Evolutionary conservation across 2,888 invertebrate genomes (phyloP), one percentile per base, ranked within the genome.

Genomic region (Stegophylla sp.): DNA sequence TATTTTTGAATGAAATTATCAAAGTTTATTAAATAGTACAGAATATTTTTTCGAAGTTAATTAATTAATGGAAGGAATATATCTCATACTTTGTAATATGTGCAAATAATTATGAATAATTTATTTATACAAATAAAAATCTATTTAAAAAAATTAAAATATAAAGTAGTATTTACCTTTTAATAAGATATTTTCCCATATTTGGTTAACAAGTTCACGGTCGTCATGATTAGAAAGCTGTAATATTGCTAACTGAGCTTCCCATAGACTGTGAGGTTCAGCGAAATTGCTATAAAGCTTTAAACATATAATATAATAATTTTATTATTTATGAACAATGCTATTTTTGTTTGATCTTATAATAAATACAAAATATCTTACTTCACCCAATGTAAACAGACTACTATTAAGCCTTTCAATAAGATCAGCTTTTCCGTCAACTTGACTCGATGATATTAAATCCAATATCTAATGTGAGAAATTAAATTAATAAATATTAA

Each of bases 151-250:
- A 34, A 5, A 34, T 34, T 5, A 3, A 34, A 34, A 5, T 34
- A 34, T 34, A 34, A 17, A 53, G 3, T 43, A 17, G 10, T 23
- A 71, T 51, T 63, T 85, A 87, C 88, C 88, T 83, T 87, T 86
- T 75, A 89, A 88, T 82, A 93, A 89, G 81, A 98, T 95, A 86
- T 94, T 93, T 83, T 91, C 92, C 97, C 98, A 98, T 75, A 97
- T 93, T 81, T 92, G 92, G 87, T 97, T 95, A 64, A 98, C 93
- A 13, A 97, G 88, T 82, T 93, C 89, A 0, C 92, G 90, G 86
- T 98, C 97, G 85, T 93, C 93, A 87, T 97, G 94, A 17, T 96
- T 95, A 9, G 97, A 96, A 86, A 96, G 97, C 85, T 97, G 94
- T 67, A 98, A 92, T 83, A 99, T 97, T 9, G 96, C 95, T 82